Evolutionary conservation across 92 coral and sea anemone species (phyloP), one percentile per base, ranked within the genome.

Genomic region (Palythoa grandis): DNA sequence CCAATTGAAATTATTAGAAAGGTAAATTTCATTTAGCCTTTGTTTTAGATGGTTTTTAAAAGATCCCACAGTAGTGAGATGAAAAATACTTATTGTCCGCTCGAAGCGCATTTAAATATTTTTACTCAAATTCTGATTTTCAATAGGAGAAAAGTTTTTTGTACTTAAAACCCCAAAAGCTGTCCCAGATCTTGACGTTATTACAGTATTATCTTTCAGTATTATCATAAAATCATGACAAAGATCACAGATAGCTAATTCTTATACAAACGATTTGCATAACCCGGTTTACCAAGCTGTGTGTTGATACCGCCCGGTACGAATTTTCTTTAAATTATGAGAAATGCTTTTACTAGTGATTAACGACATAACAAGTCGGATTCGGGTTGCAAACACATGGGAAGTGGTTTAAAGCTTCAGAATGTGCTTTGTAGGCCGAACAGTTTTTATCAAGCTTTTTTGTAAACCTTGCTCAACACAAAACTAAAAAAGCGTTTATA

Each of bases 21-120:
- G 23, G 52, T 9, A 40, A 63, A 63, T 80, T 60, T 63, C 20
- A 3, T 20, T 38, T 78, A n/a, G 52, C 71, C 23, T 66, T 86
- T 80, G 86, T 74, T 47, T 75, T 61, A 82, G 75, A 82, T 90
- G 76, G 86, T 86, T 68, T 65, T 77, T 68, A 56, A 56, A 78
- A 52, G 50, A 83, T 73, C 74, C 74, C 70, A 70, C 1, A 11
- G 68, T 83, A 75, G 57, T 52, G 13, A 12, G 19, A 82, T 90
- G 67, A 76, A 90, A 90, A 69, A 61, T 61, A 7, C 29, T 3
- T 56, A 12, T 56, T 56, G 61, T 56, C 61, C 1, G 16, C 15
- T 12, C 61, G 19, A 29, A 29, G 35, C 35, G 35, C 35, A 29
- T 12, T 56, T 3, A 7, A 12, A 3, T 16, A 56, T 56, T 12